Base-by-base conservation (phyloP, 1,140 invertebrate genomes). In the Acyrthosiphon pisum region DNA sequence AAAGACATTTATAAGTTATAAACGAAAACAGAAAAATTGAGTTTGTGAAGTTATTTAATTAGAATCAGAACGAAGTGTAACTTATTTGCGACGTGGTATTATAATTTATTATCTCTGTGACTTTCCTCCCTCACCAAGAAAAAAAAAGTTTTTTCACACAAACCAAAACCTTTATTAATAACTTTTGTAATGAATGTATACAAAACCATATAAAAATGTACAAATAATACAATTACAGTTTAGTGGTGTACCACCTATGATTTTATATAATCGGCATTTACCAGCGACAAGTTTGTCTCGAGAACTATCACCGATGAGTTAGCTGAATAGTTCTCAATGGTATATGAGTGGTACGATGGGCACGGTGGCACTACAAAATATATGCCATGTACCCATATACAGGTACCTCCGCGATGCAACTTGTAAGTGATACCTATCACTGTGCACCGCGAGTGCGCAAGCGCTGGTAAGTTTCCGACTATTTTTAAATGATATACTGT, bases 41-140 rank as follows among this genome's bases (percentile, higher is more conserved):
- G 30, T 76, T 76, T 68, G 30, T 68, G n/a, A n/a, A 76, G 60
- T 76, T 76, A n/a, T 76, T 76, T 76, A 76, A 76, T 76, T 76
- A 76, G 14, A 76, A 76, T 35, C 60, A 76, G 60, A n/a, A 76
- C 11, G 14, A n/a, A 76, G 30, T 76, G 14, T 2, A 76, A 76
- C n/a, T 76, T 14, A 76, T 76, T 76, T n/a, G 18, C 14, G 60
- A 0, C 14, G 14, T 76, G 60, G 18, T n/a, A 76, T 18, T 76
- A 76, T 35, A 76, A 76, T 76, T 76, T 20, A 76, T 76, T 76
- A 76, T 6, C 8, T 68, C 14, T 14, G 30, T n/a, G 18, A n/a
- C n/a, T 76, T n/a, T 35, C 60, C 9, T 0, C 30, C 26, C 11
- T n/a, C 30, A n/a, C 50, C 4, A 18, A n/a, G n/a, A 18, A 76